Evolutionary conservation across 2,888 invertebrate genomes (phyloP), one percentile per base, ranked within the genome.

Genomic region (Lypha dubia): DNA sequence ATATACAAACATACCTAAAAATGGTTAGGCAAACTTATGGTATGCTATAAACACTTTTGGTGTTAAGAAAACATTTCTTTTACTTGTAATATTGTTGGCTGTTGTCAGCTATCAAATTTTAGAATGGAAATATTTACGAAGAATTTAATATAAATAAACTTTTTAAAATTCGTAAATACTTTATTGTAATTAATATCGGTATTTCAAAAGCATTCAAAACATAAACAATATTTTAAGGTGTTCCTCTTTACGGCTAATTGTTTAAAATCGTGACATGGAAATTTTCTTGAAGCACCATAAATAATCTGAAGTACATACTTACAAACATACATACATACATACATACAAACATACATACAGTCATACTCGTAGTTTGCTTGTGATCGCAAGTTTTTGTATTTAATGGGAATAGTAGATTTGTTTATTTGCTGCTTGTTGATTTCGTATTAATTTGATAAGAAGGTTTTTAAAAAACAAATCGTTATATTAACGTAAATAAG

Each of bases 391-490:
- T 71, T 46, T 71, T 15, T 46, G 32, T 11, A 58, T 71, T 58
- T 58, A 46, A 71, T 58, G 28, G 20, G 15, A 44, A 56, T 58
- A 58, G n/a, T 56, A 44, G 32, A 62, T 49, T 49, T 74, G 17
- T 49, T 60, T 35, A 60, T 73, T 73, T 73, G 49, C 35, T 60
- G n/a, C n/a, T 62, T 74, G 49, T 28, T 74, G 5, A 49, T 51
- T 62, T 58, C 11, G 15, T 58, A 35, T 60, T 41, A 28, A 28
- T 53, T 56, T 65, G 53, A 75, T 75, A 63, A 65, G 28, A 63
- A 65, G 28, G 11, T 32, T 74, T 53, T 49, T 5, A 53, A 22
- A 46, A 44, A n/a, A 20, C 9, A 44, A 46, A 17, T 3, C 9
- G 8, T 46, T 46, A 44, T 3, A 13, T 49, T 28, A 58, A 58